A percentile compares a stretch with the other conserved stretches of the same genome.
Conservation (phyloP, 2,797 vertebrate genomes). For the Antennarius maculatus region DNA sequence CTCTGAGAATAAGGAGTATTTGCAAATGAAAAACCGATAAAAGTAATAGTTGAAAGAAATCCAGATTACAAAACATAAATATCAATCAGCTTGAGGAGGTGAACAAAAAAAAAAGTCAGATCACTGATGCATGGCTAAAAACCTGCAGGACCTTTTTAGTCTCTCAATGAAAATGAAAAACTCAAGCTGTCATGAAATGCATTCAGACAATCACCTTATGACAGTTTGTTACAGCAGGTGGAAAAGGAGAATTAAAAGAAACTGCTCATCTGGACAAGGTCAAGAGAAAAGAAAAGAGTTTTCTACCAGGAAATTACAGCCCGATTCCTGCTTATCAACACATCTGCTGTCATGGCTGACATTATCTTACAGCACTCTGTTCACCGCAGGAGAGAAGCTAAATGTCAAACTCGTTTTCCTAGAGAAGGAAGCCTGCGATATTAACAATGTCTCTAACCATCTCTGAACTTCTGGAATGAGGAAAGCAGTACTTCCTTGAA, state of each 20-base stretch:
- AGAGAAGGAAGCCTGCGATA: constrained; percentile 29
- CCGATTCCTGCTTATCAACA: constrained; percentile 37
- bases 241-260: neutral
- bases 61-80: neutral
- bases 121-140: neutral
- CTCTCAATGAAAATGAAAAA: neutral
- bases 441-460: constrained; percentile 45
- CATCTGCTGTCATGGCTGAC: constrained; percentile 38
- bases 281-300: constrained; percentile 18
- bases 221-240: neutral
- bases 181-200: neutral
- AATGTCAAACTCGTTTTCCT: constrained; percentile 45
- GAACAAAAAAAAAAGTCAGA: neutral
- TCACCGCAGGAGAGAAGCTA: constrained; percentile 21
- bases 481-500: constrained; percentile 28
- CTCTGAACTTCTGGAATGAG: constrained; percentile 45
- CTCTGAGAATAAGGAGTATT: neutral
- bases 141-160: neutral
- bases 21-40: neutral
- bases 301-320: constrained; percentile 10
- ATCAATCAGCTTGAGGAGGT: no score
- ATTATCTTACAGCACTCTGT: constrained; percentile 24
- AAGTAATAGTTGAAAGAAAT: neutral
- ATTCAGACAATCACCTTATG: neutral
- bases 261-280: constrained; percentile 26